phyloP scores from a whole-genome alignment of 2,113 vertebrate genomes.

The Perognathus longimembris region DNA sequence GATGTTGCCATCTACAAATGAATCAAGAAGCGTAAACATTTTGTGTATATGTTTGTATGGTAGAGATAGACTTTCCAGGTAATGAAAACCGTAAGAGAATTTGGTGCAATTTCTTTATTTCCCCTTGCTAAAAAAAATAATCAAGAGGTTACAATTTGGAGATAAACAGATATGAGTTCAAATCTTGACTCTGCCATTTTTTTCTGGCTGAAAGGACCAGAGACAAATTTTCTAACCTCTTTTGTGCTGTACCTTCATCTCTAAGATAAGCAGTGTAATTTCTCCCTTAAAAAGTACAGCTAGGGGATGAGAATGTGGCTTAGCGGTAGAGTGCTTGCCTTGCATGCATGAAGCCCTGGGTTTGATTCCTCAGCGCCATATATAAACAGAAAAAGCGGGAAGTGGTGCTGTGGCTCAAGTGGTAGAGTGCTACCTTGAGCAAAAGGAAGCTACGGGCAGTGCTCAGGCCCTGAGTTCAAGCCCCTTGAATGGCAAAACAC shows the following conservation, averaged over 20 bases:
- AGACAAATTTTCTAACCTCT: slow-evolving; percentile 4
- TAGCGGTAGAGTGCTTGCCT: too few species aligned
- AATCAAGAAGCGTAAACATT: not conserved
- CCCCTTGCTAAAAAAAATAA: not conserved
- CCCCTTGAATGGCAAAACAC: too few species aligned
- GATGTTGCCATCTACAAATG: slow-evolving; percentile 1
- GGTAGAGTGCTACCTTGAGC: too few species aligned
- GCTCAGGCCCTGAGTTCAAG: too few species aligned
- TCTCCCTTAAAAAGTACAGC: not conserved
- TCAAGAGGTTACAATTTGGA: not conserved
- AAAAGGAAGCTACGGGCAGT: too few species aligned
- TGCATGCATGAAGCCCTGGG: too few species aligned
- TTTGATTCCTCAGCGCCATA: too few species aligned
- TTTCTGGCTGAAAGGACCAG: not conserved
- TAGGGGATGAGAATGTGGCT: too few species aligned
- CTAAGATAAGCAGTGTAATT: slow-evolving; percentile 12
- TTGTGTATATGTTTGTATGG: not conserved
- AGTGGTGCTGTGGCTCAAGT: too few species aligned
- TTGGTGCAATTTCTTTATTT: not conserved
- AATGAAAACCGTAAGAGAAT: slow-evolving; percentile 5
- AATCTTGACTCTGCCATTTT: not conserved
- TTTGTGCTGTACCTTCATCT: not conserved
- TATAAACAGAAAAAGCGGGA: too few species aligned
- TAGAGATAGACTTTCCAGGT: not conserved
- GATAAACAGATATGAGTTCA: not conserved